These are phyloP conservation scores for Ylistrum balloti DNA, from an alignment of 1,140 invertebrate genomes.

Conservation along the genomic window DNA sequence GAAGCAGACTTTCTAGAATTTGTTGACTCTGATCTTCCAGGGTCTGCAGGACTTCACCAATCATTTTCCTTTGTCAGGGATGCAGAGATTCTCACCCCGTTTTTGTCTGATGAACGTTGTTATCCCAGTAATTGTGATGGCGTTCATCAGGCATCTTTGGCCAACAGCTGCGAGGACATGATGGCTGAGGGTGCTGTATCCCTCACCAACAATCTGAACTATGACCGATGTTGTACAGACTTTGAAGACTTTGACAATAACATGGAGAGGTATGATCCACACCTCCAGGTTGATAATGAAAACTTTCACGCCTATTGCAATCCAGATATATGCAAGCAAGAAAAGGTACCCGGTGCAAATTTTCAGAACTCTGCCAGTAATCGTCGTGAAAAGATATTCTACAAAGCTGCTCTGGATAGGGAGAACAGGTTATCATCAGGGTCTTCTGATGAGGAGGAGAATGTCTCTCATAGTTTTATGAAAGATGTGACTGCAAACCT, in stretches of 20 bases:
- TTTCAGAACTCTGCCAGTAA: slow-evolving; percentile 76
- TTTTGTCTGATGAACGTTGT: slow-evolving; percentile 40
- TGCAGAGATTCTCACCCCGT: slow-evolving; percentile 34
- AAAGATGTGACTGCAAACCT: slow-evolving; percentile 48
- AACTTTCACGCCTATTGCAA: slow-evolving; percentile 52
- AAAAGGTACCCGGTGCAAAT: slow-evolving; percentile 66
- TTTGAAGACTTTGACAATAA: slow-evolving; percentile 58
- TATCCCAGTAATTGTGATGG: slow-evolving; percentile 21
- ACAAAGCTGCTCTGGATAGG: slow-evolving; percentile 68
- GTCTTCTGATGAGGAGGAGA: slow-evolving; percentile 66
- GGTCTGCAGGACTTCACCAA: slow-evolving; percentile 43
- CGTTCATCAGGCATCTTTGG: background rate
- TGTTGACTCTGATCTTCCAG: slow-evolving; percentile 57
- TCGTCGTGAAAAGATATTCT: slow-evolving; percentile 73
- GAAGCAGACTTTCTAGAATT: slow-evolving; percentile 64
- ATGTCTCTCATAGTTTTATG: slow-evolving; percentile 51
- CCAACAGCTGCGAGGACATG: background rate
- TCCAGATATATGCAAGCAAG: slow-evolving; percentile 55
- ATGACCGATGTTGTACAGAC: slow-evolving; percentile 50
- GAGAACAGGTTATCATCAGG: slow-evolving; percentile 53
- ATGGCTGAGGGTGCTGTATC: background rate
- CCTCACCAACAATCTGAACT: slow-evolving; percentile 59
- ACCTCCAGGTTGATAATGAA: slow-evolving; percentile 53
- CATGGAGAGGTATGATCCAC: slow-evolving; percentile 55
- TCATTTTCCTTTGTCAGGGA: slow-evolving; percentile 42